Percentiles rank a stretch among this genome's conserved stretches.
Conservation (phyloP, 2,113 vertebrate genomes). For the Bubo bubo region DNA sequence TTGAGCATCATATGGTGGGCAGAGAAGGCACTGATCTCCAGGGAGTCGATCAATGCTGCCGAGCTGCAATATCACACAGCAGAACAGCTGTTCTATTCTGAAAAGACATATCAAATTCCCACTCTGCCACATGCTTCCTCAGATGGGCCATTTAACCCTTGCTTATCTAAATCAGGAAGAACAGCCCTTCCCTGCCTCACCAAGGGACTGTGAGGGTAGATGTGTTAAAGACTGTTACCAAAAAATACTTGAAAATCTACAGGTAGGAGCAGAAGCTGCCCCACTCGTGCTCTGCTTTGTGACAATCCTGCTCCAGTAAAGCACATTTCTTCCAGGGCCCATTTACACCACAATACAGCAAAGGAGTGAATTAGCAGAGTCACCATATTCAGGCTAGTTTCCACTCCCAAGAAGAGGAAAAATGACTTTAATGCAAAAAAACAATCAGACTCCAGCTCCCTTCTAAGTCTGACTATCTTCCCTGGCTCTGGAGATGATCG, state of each 20-base stretch:
- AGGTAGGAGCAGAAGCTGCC: neutral
- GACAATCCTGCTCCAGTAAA: neutral
- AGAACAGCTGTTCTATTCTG: neutral
- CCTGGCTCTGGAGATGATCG: neutral
- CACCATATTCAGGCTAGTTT: neutral
- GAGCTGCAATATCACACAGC: neutral
- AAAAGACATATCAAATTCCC: neutral
- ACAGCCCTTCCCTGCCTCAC: neutral
- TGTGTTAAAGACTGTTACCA: neutral
- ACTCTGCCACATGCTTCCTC: neutral
- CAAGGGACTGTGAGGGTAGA: neutral
- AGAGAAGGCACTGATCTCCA: neutral
- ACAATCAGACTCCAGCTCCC: neutral
- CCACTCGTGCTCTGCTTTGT: neutral
- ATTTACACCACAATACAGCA: neutral
- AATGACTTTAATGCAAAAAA: neutral
- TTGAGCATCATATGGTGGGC: neutral
- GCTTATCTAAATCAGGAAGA: neutral
- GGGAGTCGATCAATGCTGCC: rapidly evolving
- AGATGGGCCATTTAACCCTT: neutral
- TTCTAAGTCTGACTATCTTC: neutral
- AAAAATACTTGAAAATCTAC: neutral
- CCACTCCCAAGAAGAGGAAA: neutral
- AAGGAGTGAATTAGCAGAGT: neutral
- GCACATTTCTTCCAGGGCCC: neutral